Evolutionary conservation across 1,140 invertebrate species (phyloP), one percentile per base, ranked within the genome.

Genomic region (Brachystomella parvula): DNA sequence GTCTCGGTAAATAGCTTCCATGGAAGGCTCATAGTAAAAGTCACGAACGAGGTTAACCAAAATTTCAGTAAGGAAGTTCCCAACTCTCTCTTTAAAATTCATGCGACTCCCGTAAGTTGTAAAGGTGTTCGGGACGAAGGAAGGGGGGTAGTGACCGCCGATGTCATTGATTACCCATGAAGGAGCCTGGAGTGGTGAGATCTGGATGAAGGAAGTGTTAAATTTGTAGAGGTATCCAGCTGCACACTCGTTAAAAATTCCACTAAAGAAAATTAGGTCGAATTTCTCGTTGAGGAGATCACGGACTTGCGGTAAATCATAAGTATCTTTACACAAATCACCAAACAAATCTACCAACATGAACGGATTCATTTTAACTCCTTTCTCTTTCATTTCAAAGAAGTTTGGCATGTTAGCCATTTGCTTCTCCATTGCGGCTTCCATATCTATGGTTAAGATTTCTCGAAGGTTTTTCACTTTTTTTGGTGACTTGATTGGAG

Each of bases 141-240:
- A 67, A 1, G 60, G 60, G 1, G 65, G 65, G 2, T 30, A 24
- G 19, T 32, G 30, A 1, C 35, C 19, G 19, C 65, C 65, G 15
- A 47, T 67, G 17, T 21, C 24, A 24, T 24, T 32, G 19, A 60
- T n/a, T 29, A 47, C 44, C 32, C 49, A 58, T 26, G 49, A 47
- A 29, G 44, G 2, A 24, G 61, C 29, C 15, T 31, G 3, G 28
- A 59, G 39, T 17, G 47, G 31, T n/a, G 32, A 58, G 19, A 68
- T 15, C 1, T 33, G 1, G 2, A 67, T 58, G 24, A 47, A 12
- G 15, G 49, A 30, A 21, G 74, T 76, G 19, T 79, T 74, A 49
- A 77, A 79, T 35, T 75, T 70, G 64, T 85, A 78, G 30, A 81
- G 80, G 31, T 81, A 64, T 9, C 76, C 76, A 21, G 77, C 59